Percentiles rank a stretch among this genome's conserved stretches.
Evolutionary conservation across 2,888 invertebrate genomes (phyloP).

Genomic region (Sicus ferrugineus): DNA sequence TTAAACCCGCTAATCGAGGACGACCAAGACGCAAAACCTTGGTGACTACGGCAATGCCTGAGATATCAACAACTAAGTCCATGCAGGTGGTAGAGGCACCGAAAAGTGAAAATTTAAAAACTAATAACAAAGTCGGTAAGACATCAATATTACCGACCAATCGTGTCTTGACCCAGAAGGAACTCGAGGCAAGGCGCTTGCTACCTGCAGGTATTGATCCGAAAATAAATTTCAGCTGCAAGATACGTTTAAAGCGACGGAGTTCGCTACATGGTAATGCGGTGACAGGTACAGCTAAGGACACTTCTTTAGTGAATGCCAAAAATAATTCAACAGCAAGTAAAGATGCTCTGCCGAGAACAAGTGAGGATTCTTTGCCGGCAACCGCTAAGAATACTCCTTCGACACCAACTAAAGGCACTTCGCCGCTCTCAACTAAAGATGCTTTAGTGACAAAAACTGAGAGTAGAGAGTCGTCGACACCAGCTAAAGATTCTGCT

Average conservation of each 20-base stretch:
- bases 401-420: too few species aligned
- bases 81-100: too few species aligned
- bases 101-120: slow-evolving; percentile 26
- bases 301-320: slow-evolving; percentile 26
- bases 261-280: slow-evolving; percentile 45
- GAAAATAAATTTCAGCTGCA: slow-evolving; percentile 57
- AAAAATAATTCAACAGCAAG: slow-evolving; percentile 1
- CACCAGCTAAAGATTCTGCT: too few species aligned
- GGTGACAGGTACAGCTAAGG: slow-evolving; percentile 49
- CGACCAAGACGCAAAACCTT: background rate
- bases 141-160: background rate
- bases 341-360: background rate
- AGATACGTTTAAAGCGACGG: slow-evolving; percentile 55
- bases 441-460: too few species aligned
- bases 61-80: too few species aligned
- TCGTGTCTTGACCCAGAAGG: background rate
- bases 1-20: background rate
- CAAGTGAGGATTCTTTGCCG: too few species aligned
- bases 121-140: background rate
- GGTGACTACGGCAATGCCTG: background rate
- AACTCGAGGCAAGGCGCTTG: slow-evolving; percentile 45
- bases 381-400: too few species aligned
- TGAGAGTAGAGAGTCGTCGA: too few species aligned
- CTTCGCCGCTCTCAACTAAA: too few species aligned
- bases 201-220: slow-evolving; percentile 58